These are phyloP conservation scores for Plestiodon gilberti DNA, from an alignment of 2,113 vertebrate genomes.

Conservation along the genomic window DNA sequence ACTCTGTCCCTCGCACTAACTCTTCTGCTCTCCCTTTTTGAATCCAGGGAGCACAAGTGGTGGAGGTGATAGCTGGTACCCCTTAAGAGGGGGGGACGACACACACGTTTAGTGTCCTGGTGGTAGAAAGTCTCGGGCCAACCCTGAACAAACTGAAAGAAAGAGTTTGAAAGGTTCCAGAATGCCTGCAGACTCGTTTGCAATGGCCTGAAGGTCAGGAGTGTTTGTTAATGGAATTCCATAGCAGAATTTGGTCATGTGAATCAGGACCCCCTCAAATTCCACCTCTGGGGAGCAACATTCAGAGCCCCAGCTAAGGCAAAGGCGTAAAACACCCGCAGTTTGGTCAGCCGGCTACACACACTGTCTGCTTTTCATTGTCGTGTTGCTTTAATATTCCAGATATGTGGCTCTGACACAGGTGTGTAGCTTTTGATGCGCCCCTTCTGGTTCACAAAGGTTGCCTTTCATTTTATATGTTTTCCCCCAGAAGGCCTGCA, in stretches of 20 bases:
- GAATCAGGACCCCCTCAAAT: not conserved
- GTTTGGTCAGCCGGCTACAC: not conserved
- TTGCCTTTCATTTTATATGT: slow-evolving; percentile 2
- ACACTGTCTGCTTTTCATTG: not conserved
- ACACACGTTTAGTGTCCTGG: too few relatives aligned
- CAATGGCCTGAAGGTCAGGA: not conserved
- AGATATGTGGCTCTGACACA: not conserved
- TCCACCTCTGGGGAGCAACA: not conserved
- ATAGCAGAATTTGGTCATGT: not conserved
- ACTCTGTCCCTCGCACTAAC: too few relatives aligned
- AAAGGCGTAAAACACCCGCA: not conserved
- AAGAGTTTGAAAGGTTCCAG: not conserved
- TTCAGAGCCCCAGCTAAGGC: not conserved
- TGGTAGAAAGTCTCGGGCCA: too few relatives aligned
- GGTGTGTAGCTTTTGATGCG: not conserved
- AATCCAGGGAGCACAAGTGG: too few relatives aligned
- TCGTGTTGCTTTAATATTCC: not conserved
- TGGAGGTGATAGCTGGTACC: too few relatives aligned
- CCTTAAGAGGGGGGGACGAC: too few relatives aligned
- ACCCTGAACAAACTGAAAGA: too few relatives aligned
- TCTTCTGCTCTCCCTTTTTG: too few relatives aligned
- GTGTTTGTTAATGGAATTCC: not conserved
- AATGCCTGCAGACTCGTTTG: not conserved
- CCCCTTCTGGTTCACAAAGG: not conserved
- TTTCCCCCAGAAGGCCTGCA: not conserved